Evolutionary conservation across 2,888 invertebrate species (phyloP), one percentile per base, ranked within the genome.

Genomic region (Polyommatus iphigenia): DNA sequence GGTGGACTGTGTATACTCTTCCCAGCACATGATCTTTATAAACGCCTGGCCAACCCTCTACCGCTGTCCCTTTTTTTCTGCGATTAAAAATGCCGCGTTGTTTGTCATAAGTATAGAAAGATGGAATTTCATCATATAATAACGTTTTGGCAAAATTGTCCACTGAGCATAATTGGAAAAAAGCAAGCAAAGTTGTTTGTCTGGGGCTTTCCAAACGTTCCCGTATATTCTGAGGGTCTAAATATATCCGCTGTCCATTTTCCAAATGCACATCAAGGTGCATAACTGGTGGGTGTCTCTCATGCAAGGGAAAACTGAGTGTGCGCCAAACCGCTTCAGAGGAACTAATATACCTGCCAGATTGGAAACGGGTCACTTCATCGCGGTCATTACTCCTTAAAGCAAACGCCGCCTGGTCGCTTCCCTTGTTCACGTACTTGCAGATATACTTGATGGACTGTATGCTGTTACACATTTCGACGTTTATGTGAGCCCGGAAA

Each of bases 371-470:
- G n/a, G 77, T 78, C 76, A 82, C 80, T 79, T 82, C 81, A 80
- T 82, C 79, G 3, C 80, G 79, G 77, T 78, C 80, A 79, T 79
- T 81, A 78, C 81, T 80, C 76, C 79, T 79, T 79, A 81, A 82
- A 77, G 78, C 79, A 41, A 41, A 10, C 41, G 41, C 0, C 32
- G 81, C 81, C 76, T 78, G 78, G 78, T 81, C 79, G 15, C 81
- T 80, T 10, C 80, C 81, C 79, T 82, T 82, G 78, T 82, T 82
- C 71, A 82, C 78, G 78, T 83, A 81, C 20, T 82, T 82, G 78
- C 62, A 76, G 77, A 81, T 76, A 79, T 80, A 80, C 78, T 79
- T 32, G 41, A 79, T 80, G n/a, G 79, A 80, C 71, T 81, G 79
- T 77, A 81, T 50, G 7, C 80, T 80, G 80, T 75, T 81, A 77